Percentiles rank a stretch among this genome's conserved stretches.
Evolutionary conservation across 2,113 vertebrate species (phyloP).

Genomic region (Nothoprocta perdicaria): DNA sequence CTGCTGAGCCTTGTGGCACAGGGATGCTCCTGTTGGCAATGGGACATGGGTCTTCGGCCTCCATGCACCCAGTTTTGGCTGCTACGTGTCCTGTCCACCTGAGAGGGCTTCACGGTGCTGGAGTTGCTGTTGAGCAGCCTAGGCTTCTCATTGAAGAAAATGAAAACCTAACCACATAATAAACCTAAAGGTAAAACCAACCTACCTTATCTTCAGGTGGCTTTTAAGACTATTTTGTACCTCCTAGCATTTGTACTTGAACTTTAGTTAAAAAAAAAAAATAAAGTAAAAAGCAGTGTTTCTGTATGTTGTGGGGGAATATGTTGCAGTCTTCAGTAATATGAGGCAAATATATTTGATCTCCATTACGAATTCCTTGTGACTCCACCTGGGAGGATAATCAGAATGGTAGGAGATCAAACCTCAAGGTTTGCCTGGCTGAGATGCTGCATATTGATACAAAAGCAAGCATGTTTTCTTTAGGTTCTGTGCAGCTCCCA

Average conservation of each 20-base stretch:
- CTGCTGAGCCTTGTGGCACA: background rate
- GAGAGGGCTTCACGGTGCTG: background rate
- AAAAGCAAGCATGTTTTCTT: background rate
- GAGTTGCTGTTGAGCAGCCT: background rate
- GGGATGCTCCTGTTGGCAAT: background rate
- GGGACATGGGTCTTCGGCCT: background rate
- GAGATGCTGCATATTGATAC: background rate
- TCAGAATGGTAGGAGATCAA: background rate
- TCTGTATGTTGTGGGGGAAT: background rate
- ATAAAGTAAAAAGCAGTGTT: background rate
- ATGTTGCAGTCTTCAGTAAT: background rate
- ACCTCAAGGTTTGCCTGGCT: background rate
- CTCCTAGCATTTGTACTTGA: background rate
- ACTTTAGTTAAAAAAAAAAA: background rate
- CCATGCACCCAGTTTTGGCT: background rate
- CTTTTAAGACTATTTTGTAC: background rate
- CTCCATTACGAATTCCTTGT: background rate
- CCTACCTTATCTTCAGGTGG: background rate
- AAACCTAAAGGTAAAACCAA: background rate
- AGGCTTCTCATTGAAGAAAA: background rate
- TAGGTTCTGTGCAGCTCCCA: background rate
- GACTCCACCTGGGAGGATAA: background rate
- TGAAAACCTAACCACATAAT: background rate
- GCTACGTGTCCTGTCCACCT: background rate
- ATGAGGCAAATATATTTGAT: background rate